Percentiles rank a stretch among this genome's conserved stretches.
These are phyloP conservation scores for Chamaedrilus cognettii DNA, from an alignment of 2,888 invertebrate genomes.

Conservation along the genomic window DNA sequence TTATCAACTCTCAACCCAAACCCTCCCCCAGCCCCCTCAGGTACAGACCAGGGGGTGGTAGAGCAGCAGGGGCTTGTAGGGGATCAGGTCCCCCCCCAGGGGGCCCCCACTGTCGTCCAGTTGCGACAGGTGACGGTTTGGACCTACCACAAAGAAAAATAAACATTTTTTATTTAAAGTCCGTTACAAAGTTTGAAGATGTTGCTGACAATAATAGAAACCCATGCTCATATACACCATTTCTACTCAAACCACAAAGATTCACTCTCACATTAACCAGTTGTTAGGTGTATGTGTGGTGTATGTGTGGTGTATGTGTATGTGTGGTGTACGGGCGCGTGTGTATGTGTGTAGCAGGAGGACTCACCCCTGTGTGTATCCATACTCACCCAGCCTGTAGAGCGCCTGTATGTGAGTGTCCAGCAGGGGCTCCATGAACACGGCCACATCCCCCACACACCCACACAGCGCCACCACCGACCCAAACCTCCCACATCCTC, in stretches of 20 bases:
- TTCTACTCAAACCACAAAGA: too few species aligned
- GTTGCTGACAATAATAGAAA: too few species aligned
- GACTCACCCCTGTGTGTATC: not conserved
- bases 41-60: too few species aligned
- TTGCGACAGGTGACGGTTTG: slow-evolving; percentile 3
- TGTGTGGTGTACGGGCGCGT: not conserved
- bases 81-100: slow-evolving; percentile 1
- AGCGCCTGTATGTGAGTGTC: slow-evolving; percentile 57
- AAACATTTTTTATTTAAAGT: too few species aligned
- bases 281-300: too few species aligned
- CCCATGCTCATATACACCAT: too few species aligned
- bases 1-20: too few species aligned
- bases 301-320: not conserved
- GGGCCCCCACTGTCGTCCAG: slow-evolving; percentile 6
- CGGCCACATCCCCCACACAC: slow-evolving; percentile 63
- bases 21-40: too few species aligned
- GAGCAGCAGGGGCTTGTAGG: slow-evolving; percentile 8
- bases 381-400: slow-evolving; percentile 50
- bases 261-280: too few species aligned
- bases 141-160: too few species aligned
- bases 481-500: slow-evolving; percentile 59
- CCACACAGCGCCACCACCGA: slow-evolving; percentile 63
- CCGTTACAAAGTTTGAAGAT: too few species aligned
- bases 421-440: slow-evolving; percentile 62
- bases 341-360: not conserved